These are phyloP conservation scores for Globodera ellingtonae DNA, from an alignment of 1,140 invertebrate genomes.

Conservation along the genomic window DNA sequence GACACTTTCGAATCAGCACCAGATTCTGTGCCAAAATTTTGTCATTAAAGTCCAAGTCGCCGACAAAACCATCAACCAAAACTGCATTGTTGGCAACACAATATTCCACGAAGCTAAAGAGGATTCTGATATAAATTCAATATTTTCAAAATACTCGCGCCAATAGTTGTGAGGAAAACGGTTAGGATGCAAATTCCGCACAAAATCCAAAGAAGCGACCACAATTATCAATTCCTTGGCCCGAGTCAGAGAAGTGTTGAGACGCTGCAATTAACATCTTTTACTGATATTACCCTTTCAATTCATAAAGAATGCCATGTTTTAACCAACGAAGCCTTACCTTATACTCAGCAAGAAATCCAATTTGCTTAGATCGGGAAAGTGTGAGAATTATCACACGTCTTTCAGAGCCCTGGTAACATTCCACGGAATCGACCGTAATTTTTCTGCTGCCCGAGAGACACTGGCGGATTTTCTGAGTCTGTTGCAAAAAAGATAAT, in stretches of 20 bases:
- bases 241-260: constrained; percentile 42
- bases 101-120: constrained; percentile 12
- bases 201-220: constrained; percentile 27
- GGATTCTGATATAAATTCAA: background rate
- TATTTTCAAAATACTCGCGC: constrained; percentile 8
- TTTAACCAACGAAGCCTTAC: background rate
- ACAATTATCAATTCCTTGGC: constrained; percentile 45
- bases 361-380: constrained; percentile 33
- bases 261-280: constrained; percentile 31
- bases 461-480: constrained; percentile 16
- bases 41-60: background rate
- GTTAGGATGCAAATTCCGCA: constrained; percentile 9
- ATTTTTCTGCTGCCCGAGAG: constrained; percentile 19
- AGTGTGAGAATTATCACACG: constrained; percentile 44
- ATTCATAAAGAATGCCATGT: too few relatives aligned
- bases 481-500: background rate
- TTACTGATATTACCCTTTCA: too few relatives aligned
- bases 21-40: background rate
- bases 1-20: background rate
- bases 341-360: constrained; percentile 35
- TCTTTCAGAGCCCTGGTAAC: constrained; percentile 43
- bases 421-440: constrained; percentile 44
- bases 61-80: constrained; percentile 15
- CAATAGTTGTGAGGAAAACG: constrained; percentile 11
- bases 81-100: constrained; percentile 24